Percentiles rank a stretch among this genome's conserved stretches.
Conservation (phyloP, 2,113 vertebrate genomes). For the Megaceryle maxima region DNA sequence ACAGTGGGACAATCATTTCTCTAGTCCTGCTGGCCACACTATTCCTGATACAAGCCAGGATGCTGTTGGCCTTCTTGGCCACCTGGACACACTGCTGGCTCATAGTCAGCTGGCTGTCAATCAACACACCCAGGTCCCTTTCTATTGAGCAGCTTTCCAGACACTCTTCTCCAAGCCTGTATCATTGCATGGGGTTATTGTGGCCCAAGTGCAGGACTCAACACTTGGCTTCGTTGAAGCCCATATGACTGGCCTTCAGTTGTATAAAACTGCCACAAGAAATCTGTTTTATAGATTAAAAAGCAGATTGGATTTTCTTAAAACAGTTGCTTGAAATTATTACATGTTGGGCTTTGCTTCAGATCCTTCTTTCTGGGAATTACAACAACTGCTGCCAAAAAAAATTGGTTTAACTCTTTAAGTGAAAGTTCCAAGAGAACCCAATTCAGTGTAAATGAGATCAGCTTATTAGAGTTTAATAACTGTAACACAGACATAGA, state of each 20-base stretch:
- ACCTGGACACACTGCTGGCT: too few species aligned
- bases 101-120: too few species aligned
- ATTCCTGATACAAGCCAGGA: too few species aligned
- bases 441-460: slow-evolving; percentile 40
- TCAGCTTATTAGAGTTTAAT: slow-evolving; percentile 44
- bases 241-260: neutral
- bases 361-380: slow-evolving; percentile 57
- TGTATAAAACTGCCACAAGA: neutral
- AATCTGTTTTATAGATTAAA: slow-evolving; percentile 53
- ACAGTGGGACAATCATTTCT: too few species aligned
- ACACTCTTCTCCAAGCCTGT: too few species aligned
- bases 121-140: too few species aligned
- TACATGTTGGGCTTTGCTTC: neutral
- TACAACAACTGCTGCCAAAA: neutral
- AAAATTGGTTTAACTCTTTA: slow-evolving; percentile 49
- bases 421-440: neutral
- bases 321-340: slow-evolving; percentile 30
- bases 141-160: too few species aligned
- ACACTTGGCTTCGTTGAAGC: too few species aligned
- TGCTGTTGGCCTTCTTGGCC: too few species aligned
- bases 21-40: too few species aligned
- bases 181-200: too few species aligned
- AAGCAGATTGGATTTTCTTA: slow-evolving; percentile 11
- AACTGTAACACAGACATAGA: neutral
- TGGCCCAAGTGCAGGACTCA: too few species aligned